Evolutionary conservation across 2,797 vertebrate genomes (phyloP), one percentile per base, ranked within the genome.

Genomic region (Otus scops): DNA sequence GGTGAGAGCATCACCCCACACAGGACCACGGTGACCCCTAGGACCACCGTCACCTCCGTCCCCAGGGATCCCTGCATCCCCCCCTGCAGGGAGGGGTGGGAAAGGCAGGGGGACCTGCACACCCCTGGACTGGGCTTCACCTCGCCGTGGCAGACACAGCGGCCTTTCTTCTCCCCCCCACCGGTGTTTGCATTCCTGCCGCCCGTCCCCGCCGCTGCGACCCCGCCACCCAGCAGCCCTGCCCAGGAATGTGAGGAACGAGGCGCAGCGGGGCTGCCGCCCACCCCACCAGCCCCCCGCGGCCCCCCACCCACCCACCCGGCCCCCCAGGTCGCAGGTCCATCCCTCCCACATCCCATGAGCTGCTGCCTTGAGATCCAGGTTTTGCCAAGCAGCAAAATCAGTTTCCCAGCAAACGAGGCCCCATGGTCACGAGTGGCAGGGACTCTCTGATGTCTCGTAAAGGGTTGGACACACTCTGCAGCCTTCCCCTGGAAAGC

Each of bases 181-280:
- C 73, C 94, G 84, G 95, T 97, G 95, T 97, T 96, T 96, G 96
- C 96, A 96, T 97, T 97, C 96, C 95, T 96, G 92, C 68, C 1
- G 88, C 64, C 50, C 13, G 83, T 92, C 77, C 82, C 92, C 45
- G 1, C 88, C 16, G 18, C 80, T 12, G 1, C 43, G 95, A 95
- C 95, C 96, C 90, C 36, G 1, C 85, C 59, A 9, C 75, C 41
- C 64, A 2, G 88, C 93, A 88, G 95, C 95, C 95, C 95, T 89
- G 92, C 93, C 95, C 96, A 95, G 93, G 95, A 94, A 96, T 94
- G 95, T 1, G 5, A 95, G 85, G 95, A 96, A 96, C 93, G 93
- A 95, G 87, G 93, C 57, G 57, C 81, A 93, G 93, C 60, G n/a
- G 68, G 83, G 88, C 53, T 89, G 67, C 88, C 71, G 53, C 81